phyloP scores from a whole-genome alignment of 2,888 invertebrate genomes.

The Hyles lineata region DNA sequence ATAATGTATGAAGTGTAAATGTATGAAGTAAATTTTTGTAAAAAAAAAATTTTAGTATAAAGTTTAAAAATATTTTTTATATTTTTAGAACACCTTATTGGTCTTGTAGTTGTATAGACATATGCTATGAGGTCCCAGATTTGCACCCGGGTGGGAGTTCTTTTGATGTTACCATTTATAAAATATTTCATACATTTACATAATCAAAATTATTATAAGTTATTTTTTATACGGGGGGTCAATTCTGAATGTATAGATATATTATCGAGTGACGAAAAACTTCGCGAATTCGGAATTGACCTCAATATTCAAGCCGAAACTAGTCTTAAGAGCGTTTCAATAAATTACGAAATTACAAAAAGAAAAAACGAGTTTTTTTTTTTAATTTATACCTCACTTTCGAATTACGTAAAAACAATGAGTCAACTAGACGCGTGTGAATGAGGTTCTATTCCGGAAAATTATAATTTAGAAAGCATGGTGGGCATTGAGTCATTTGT shows the following conservation, averaged over 20 bases:
- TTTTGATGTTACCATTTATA: not conserved
- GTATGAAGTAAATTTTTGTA: not conserved
- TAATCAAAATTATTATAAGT: not conserved
- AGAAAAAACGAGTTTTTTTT: constrained; percentile 18
- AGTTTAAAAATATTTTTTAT: not conserved
- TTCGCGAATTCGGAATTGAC: constrained; percentile 13
- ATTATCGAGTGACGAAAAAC: not conserved
- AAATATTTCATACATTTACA: not conserved
- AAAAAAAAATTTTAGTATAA: not conserved
- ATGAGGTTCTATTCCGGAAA: constrained; percentile 20
- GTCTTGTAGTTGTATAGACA: too few relatives aligned
- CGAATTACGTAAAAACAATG: constrained; percentile 15
- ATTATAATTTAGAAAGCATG: constrained; percentile 12
- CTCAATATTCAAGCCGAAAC: constrained; percentile 38
- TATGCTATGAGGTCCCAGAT: too few relatives aligned
- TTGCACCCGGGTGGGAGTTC: not conserved
- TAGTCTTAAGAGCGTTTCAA: constrained; percentile 77
- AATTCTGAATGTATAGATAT: not conserved
- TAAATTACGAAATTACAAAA: constrained; percentile 49
- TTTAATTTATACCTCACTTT: constrained; percentile 25
- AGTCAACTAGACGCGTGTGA: constrained; percentile 4
- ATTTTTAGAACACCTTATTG: not conserved
- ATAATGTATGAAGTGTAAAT: too few relatives aligned
- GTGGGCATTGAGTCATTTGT: not conserved
- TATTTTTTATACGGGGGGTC: constrained; percentile 13